Base-by-base conservation (phyloP, 2,888 invertebrate genomes). In the Pseudococcus viburni region DNA sequence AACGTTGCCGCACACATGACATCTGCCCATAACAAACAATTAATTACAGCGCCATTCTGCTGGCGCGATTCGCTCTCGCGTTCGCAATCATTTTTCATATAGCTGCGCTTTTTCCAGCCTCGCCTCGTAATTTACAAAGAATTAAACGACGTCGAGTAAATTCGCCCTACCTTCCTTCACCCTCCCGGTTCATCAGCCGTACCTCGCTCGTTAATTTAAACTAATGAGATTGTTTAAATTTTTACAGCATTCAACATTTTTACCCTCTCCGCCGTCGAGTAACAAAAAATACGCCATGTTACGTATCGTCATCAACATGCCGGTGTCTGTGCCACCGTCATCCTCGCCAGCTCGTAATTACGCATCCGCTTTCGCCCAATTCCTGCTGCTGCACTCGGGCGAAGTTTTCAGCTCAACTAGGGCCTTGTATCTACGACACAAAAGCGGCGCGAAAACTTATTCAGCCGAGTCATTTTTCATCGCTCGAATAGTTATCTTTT, bases 1-100 rank as follows among this genome's bases (percentile, higher is more conserved):
- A 73, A 73, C 73, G 73, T 73, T 73, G 73, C 73, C 73, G 73
- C 73, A 73, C 73, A 73, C 73, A 73, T 73, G 73, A 73, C 73
- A 73, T 73, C 33, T 33, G 73, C 73, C 73, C 33, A 73, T 73
- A 73, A 73, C 73, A 73, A 73, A 73, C 73, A 73, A 73, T 73
- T 73, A 73, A 73, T 73, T 73, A 73, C 73, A 39, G 33, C 73
- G 73, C 22, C 64, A 64, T 64, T 64, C 64, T 64, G 64, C 9
- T 22, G 11, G 59, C 22, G 9, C 64, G 64, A 64, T 64, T 22
- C 19, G 64, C 64, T 64, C 64, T 64, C 64, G 64, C 64, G 9
- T 22, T 9, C 12, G 8, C 33, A 6, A 73, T 73, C 73, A 73
- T 73, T 73, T 73, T 73, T 73, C 73, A 73, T 73, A 33, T 42